Conservation (phyloP, 2,888 invertebrate genomes). For the Carabus problematicus region DNA sequence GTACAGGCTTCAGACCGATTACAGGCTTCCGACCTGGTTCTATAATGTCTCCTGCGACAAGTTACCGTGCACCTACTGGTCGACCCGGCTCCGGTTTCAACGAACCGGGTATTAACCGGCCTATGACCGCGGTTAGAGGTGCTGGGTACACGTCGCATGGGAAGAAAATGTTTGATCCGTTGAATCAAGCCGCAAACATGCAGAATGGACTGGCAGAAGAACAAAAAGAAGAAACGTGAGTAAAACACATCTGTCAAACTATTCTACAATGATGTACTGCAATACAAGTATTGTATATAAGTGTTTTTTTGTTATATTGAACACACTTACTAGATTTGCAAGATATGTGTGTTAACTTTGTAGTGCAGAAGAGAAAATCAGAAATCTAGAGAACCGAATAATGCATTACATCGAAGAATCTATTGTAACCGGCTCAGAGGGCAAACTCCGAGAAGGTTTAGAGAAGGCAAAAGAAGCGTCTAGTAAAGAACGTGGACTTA, state of each 20-base stretch:
- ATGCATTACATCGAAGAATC: conserved; percentile 91
- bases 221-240: conserved; percentile 81
- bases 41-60: conserved; percentile 39
- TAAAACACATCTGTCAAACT: background rate
- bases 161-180: conserved; percentile 74
- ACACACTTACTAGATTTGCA: too few species aligned
- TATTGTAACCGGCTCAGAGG: conserved; percentile 72
- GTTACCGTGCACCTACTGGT: conserved; percentile 47
- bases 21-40: conserved; percentile 49
- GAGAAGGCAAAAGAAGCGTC: conserved; percentile 97
- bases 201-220: conserved; percentile 68
- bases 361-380: conserved; percentile 92
- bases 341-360: conserved; percentile 44
- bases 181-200: conserved; percentile 69
- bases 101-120: conserved; percentile 65
- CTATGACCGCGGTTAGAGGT: conserved; percentile 96
- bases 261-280: background rate
- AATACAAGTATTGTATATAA: background rate
- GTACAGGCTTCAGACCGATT: conserved; percentile 53
- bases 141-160: conserved; percentile 91
- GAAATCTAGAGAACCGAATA: conserved; percentile 86
- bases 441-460: conserved; percentile 72
- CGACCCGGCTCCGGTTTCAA: conserved; percentile 59
- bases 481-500: conserved; percentile 87
- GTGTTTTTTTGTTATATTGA: too few species aligned